Percentiles rank a stretch among this genome's conserved stretches.
These are phyloP conservation scores for Acronicta alni DNA, from an alignment of 2,888 invertebrate species.

Conservation along the genomic window DNA sequence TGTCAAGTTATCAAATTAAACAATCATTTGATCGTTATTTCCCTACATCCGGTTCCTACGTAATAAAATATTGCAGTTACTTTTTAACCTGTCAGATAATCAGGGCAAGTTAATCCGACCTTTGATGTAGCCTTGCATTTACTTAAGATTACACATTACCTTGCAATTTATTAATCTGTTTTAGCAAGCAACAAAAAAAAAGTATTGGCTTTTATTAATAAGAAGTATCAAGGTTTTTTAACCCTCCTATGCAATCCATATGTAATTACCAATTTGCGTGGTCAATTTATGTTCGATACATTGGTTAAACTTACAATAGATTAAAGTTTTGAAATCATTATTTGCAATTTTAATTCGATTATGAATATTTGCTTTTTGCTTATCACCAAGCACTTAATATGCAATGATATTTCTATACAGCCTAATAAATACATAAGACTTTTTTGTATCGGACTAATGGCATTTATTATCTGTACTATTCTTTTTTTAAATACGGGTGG, in stretches of 20 bases:
- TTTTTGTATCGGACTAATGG: background rate
- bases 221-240: constrained; percentile 36
- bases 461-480: constrained; percentile 14
- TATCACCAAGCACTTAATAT: constrained; percentile 1
- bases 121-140: constrained; percentile 59
- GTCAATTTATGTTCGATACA: constrained; percentile 1
- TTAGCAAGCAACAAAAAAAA: constrained; percentile 13
- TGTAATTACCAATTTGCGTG: constrained; percentile 7
- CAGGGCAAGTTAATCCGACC: constrained; percentile 53
- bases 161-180: constrained; percentile 22
- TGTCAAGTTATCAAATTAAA: constrained; percentile 23
- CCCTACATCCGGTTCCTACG: constrained; percentile 52
- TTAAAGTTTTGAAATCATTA: constrained; percentile 8
- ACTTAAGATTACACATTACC: constrained; percentile 46
- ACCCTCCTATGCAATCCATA: constrained; percentile 12
- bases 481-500: constrained; percentile 7
- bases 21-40: constrained; percentile 24
- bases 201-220: constrained; percentile 11
- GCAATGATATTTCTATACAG: constrained; percentile 1
- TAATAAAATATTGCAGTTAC: constrained; percentile 15
- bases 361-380: constrained; percentile 1
- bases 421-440: background rate
- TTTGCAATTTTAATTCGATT: background rate
- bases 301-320: constrained; percentile 5
- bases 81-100: constrained; percentile 44